Base-by-base conservation (phyloP, 2,888 invertebrate species). In the Rhingia rostrata region DNA sequence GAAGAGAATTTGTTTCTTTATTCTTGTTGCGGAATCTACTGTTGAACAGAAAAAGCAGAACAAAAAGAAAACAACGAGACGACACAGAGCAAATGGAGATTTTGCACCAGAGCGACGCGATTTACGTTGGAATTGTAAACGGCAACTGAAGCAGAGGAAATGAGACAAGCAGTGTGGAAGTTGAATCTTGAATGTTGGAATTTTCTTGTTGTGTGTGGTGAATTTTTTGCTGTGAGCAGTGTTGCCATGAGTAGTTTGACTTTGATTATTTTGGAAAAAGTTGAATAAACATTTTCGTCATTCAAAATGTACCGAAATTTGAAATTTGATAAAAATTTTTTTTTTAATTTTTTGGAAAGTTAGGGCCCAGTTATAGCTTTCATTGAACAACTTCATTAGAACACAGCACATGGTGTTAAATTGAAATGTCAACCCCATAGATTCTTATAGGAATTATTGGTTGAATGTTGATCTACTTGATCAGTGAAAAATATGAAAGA, bases 51-150 rank as follows among this genome's bases (percentile, higher is more conserved):
- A 58, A 49, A 70, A 72, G 51, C 37, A 67, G 61, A 56, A 39
- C 32, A 53, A 54, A 61, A 33, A 56, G 45, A 64, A 56, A 54
- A 66, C 79, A 79, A 69, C 33, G 64, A 14, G 43, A 75, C 60
- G 60, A 77, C 75, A 22, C 22, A 22, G 22, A 75, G 60, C 39
- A 63, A 47, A 78, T 56, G 63, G 6, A 69, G 67, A 77, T 56
- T 73, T 43, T 53, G 54, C 14, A 49, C 67, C 41, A 67, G 61
- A 61, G 60, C 47, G 10, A 58, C 37, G 14, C 49, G 51, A 41
- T 69, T 79, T 79, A 43, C 49, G 53, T 37, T 79, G 79, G 69
- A 83, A 79, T 83, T 69, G 69, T 54, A 33, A 56, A 78, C 43
- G 73, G 39, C 45, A 63, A 83, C 63, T 63, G 66, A 58, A 41